Base-by-base conservation (phyloP, 2,113 vertebrate genomes). In the Antigone vipio region DNA sequence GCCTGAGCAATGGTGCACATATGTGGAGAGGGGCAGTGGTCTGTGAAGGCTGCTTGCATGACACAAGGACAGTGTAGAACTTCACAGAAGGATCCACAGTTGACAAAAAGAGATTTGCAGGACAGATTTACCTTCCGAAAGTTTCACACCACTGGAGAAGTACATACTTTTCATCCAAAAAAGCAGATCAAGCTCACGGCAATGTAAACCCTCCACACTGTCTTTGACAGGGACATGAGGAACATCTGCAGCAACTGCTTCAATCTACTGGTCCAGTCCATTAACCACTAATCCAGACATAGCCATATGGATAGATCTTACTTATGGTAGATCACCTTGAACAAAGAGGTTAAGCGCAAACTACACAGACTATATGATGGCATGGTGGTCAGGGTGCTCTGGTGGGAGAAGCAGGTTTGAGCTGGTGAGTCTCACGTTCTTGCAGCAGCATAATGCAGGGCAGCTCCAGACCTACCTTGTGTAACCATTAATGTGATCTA, bases 1-100 rank as follows among this genome's bases (percentile, higher is more conserved):
- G 15, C 19, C 32, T 30, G 22, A 35, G 11, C 11, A 49, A 15
- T 2, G 0, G 32, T 5, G 9, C 15, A 45, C 2, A 0, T n/a
- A 26, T 3, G 10, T 2, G 4, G 12, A 35, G 47, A 75, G 26
- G 17, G 8, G 5, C 44, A 34, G 35, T 0, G 0, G 32, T n/a
- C 55, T 11, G 1, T 38, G 16, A 62, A 40, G 10, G 35, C 47
- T 81, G 20, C 30, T 50, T 42, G 34, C 9, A 34, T 4, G 4
- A 23, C 24, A 14, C 44, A 27, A 85, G 13, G n/a, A 34, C n/a
- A 16, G 17, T 2, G 6, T 11, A 40, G 9, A 5, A 17, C 30
- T 80, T 85, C 24, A 35, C 23, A 32, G 34, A 63, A 68, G 22
- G 9, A 64, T 52, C 34, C 45, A 49, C 24, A 71, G 24, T 3